phyloP scores from a whole-genome alignment of 2,888 invertebrate genomes.

The Odontomyia ornata region DNA sequence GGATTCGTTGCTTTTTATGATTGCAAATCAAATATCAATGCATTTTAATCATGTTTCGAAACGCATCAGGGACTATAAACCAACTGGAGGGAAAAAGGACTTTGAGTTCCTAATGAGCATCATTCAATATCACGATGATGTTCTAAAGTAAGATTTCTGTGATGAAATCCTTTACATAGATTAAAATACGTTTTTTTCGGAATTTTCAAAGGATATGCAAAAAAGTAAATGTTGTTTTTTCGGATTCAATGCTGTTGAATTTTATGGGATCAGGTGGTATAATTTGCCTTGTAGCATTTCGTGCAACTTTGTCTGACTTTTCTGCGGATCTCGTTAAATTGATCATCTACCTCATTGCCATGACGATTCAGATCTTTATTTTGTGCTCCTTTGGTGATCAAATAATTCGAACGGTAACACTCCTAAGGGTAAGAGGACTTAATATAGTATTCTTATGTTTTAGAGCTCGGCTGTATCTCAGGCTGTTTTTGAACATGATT shows the following conservation, averaged over 20 bases:
- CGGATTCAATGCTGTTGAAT: slow-evolving; percentile 9
- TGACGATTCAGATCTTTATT: slow-evolving; percentile 28
- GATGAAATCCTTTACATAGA: background rate
- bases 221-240: slow-evolving; percentile 3
- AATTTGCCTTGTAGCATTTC: slow-evolving; percentile 29
- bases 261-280: slow-evolving; percentile 24
- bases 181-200: background rate
- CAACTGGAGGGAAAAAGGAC: background rate
- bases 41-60: slow-evolving; percentile 39
- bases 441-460: too few species aligned
- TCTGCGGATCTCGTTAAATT: slow-evolving; percentile 24
- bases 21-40: slow-evolving; percentile 37
- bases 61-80: background rate
- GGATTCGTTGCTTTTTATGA: slow-evolving; percentile 20
- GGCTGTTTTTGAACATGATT: slow-evolving; percentile 19
- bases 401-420: slow-evolving; percentile 17
- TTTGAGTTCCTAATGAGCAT: background rate
- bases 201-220: slow-evolving; percentile 1
- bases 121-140: background rate
- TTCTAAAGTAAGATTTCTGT: slow-evolving; percentile 20
- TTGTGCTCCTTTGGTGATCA: slow-evolving; percentile 34
- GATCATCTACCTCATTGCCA: background rate
- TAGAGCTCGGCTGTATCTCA: slow-evolving; percentile 7
- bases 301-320: slow-evolving; percentile 3
- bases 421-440: too few species aligned